Evolutionary conservation across 2,888 invertebrate genomes (phyloP), one percentile per base, ranked within the genome.

Genomic region (Drosophila fulvimacula): DNA sequence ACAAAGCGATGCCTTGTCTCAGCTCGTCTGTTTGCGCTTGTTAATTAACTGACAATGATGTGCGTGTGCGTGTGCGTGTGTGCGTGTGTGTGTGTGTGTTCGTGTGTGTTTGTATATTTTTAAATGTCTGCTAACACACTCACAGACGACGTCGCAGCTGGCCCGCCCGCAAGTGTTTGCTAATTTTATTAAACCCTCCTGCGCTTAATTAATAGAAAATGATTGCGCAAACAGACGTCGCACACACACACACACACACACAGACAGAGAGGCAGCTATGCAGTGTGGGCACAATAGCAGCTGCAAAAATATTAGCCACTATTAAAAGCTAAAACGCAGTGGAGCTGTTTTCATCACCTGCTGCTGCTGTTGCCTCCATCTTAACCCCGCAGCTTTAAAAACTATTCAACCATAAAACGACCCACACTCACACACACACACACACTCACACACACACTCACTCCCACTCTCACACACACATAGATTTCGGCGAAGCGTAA

Each of bases 131-230:
- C 52, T 53, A 56, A 42, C 58, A 59, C 74, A 48, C 61, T 49
- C 44, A 58, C n/a, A 15, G 59, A 59, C 52, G 38, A 52, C 44
- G 63, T 58, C 52, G 55, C 66, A 67, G 52, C 52, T 63, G 64
- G 64, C 30, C 59, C 56, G 61, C 65, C 74, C 69, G 78, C 76
- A 84, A 72, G 75, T 90, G 80, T 83, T 83, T 90, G 89, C 81
- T 83, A 82, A 85, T 90, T 82, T 79, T 82, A 89, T 84, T 87
- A 87, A 88, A 79, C 75, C 73, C 80, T 80, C 81, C 80, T 87
- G 84, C 81, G 82, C 80, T 88, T 90, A 86, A 89, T 88, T 90
- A 90, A 90, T 90, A 86, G 77, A 84, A 88, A 81, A 88, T 82
- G 73, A 88, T 81, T 78, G 78, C 70, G 84, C 81, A 80, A 84